Percentiles rank a stretch among this genome's conserved stretches.
phyloP scores from a whole-genome alignment of 2,797 vertebrate genomes.

The Enteromius paludinosus region DNA sequence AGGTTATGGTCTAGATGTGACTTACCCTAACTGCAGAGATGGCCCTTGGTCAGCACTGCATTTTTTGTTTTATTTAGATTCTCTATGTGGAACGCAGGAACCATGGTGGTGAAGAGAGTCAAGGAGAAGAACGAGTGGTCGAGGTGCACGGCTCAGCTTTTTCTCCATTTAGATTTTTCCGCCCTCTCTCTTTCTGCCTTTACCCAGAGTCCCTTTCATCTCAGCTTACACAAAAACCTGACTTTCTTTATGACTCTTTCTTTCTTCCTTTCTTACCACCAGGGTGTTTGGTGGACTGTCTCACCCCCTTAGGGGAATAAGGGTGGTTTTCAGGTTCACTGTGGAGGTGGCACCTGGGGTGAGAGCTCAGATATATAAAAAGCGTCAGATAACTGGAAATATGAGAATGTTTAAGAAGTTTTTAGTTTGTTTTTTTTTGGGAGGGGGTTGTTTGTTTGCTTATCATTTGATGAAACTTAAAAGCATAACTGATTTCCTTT shows the following conservation, averaged over 20 bases:
- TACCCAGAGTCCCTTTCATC: conserved; percentile 61
- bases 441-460: neutral
- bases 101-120: conserved; percentile 29
- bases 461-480: conserved; percentile 13
- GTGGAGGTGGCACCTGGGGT: conserved; percentile 20
- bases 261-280: conserved; percentile 49
- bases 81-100: conserved; percentile 48
- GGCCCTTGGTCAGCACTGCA: conserved; percentile 31
- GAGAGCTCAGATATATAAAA: conserved; percentile 4
- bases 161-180: conserved; percentile 60
- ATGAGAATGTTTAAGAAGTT: conserved; percentile 4
- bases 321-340: conserved; percentile 51
- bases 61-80: conserved; percentile 38
- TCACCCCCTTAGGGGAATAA: conserved; percentile 52
- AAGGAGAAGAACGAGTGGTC: conserved; percentile 11
- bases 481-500: conserved; percentile 17
- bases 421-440: no score
- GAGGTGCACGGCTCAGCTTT: conserved; percentile 54
- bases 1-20: conserved; percentile 26
- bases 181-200: conserved; percentile 40
- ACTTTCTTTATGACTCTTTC: conserved; percentile 47
- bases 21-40: conserved; percentile 46
- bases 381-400: conserved; percentile 12
- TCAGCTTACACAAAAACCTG: conserved; percentile 54
- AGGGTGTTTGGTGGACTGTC: conserved; percentile 55